Evolutionary conservation across 1,140 invertebrate species (phyloP).

Genomic region (Vollenhovia emeryi): DNA sequence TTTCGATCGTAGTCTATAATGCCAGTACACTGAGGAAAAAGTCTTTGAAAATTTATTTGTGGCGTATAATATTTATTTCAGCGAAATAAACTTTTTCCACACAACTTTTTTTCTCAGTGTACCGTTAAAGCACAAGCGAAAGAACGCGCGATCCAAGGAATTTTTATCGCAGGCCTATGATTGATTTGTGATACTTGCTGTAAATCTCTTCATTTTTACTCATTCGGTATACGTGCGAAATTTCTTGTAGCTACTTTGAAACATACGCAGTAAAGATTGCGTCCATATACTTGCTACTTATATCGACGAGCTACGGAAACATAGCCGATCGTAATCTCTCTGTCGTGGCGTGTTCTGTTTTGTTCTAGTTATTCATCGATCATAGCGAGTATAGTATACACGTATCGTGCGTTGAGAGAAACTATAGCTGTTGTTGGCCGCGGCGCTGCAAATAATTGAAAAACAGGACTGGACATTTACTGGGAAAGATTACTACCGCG

Average conservation of each 20-base stretch:
- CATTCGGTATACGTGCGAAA: background rate
- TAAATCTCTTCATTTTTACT: background rate
- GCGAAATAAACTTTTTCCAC: no score
- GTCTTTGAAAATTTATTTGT: no score
- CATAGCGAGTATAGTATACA: slow-evolving; percentile 9
- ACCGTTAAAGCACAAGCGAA: background rate
- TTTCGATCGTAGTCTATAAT: background rate
- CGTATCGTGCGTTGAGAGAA: background rate
- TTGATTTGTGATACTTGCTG: background rate
- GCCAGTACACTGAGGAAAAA: no score
- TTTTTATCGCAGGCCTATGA: background rate
- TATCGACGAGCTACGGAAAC: slow-evolving; percentile 4
- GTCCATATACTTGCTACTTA: background rate
- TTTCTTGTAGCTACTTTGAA: background rate
- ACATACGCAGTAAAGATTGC: background rate
- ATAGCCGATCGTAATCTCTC: slow-evolving; percentile 16
- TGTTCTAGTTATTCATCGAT: slow-evolving; percentile 51
- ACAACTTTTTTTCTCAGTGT: no score
- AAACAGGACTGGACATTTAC: background rate
- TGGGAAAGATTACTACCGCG: background rate
- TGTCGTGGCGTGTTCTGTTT: slow-evolving; percentile 24
- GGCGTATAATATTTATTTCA: no score
- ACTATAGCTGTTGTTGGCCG: background rate
- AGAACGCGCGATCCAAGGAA: background rate
- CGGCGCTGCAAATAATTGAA: slow-evolving; percentile 11